Percentiles rank a stretch among this genome's conserved stretches.
These are phyloP conservation scores for Pygocentrus nattereri DNA, from an alignment of 2,797 vertebrate species.

Conservation along the genomic window DNA sequence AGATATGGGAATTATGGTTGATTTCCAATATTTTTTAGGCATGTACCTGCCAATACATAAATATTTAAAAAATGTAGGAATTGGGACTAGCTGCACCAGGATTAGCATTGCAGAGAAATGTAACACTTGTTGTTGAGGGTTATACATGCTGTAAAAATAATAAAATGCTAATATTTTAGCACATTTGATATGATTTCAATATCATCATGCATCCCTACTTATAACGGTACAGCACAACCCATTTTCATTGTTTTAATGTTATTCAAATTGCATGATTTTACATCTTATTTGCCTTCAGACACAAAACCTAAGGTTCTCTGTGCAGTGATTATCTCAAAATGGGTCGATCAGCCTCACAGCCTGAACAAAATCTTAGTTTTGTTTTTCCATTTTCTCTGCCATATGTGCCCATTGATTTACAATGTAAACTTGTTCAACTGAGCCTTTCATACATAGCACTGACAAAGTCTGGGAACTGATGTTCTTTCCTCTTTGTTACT, in stretches of 20 bases:
- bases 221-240: background rate
- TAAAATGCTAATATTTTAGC: too few species aligned
- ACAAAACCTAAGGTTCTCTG: slow-evolving; percentile 30
- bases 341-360: slow-evolving; percentile 14
- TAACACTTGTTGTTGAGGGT: too few species aligned
- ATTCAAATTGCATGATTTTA: slow-evolving; percentile 33
- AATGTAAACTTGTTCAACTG: background rate
- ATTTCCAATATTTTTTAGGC: too few species aligned
- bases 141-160: too few species aligned
- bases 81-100: too few species aligned
- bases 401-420: slow-evolving; percentile 13
- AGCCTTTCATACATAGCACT: slow-evolving; percentile 15
- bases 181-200: too few species aligned
- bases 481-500: background rate
- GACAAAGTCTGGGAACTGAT: background rate
- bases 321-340: slow-evolving; percentile 38
- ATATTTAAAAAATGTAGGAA: too few species aligned
- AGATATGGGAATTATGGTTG: too few species aligned
- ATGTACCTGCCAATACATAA: too few species aligned
- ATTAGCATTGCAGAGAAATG: too few species aligned
- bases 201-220: too few species aligned
- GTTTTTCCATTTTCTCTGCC: background rate
- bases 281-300: slow-evolving; percentile 41
- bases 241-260: slow-evolving; percentile 4
- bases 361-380: slow-evolving; percentile 16